A percentile compares a stretch with the other conserved stretches of the same genome.
Evolutionary conservation across 2,113 vertebrate species (phyloP).

Genomic region (Neoarius graeffei): DNA sequence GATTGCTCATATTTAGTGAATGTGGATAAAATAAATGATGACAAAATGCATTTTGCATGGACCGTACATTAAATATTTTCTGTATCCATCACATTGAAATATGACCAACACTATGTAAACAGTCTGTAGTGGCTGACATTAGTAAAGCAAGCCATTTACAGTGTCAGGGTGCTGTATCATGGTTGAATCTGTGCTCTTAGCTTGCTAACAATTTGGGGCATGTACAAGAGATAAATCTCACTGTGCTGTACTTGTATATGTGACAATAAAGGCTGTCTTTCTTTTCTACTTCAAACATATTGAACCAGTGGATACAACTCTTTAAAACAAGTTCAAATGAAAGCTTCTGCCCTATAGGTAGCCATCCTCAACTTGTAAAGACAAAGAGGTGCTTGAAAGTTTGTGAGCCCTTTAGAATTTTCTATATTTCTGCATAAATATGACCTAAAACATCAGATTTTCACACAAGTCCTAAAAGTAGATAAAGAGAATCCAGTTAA

Average conservation of each 20-base stretch:
- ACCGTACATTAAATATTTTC: not conserved
- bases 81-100: not conserved
- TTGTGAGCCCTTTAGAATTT: no score
- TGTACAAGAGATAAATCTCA: not conserved
- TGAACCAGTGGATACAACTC: not conserved
- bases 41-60: not conserved
- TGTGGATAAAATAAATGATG: no score
- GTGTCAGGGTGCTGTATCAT: not conserved
- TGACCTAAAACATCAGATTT: no score
- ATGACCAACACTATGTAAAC: not conserved
- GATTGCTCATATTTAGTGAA: no score
- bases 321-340: not conserved
- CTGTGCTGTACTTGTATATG: not conserved
- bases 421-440: no score
- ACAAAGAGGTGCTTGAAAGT: no score
- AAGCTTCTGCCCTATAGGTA: not conserved
- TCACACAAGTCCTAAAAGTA: no score
- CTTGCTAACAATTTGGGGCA: not conserved
- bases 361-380: not conserved
- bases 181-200: not conserved
- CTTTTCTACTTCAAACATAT: not conserved
- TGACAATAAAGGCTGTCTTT: not conserved
- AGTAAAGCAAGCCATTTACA: not conserved
- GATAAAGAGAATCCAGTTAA: no score
- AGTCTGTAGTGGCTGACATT: not conserved